Percentiles rank a stretch among this genome's conserved stretches.
Conservation (phyloP, 92 coral and sea anemone genomes). For the Muricea muricata region DNA sequence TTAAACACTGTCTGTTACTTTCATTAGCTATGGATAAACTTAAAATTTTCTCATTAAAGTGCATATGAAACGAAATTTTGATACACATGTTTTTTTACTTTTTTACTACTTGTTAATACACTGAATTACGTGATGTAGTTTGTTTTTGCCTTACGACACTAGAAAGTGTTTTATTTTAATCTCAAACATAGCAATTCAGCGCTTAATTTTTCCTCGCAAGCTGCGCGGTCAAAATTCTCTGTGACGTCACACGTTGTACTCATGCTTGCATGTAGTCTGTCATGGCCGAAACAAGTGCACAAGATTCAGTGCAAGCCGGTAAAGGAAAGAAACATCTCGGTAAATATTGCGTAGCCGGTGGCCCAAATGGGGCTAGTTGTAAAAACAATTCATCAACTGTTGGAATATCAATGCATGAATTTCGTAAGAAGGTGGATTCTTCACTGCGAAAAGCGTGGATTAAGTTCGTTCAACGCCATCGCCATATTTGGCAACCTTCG, state of each 20-base stretch:
- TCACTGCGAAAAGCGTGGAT: constrained; percentile 20
- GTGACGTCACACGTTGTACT: constrained; percentile 11
- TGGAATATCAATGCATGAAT: too few relatives aligned
- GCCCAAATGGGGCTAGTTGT: constrained; percentile 21
- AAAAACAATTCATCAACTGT: constrained; percentile 8
- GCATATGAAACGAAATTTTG: constrained; percentile 25
- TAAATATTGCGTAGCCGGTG: constrained; percentile 11
- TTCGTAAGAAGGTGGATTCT: constrained; percentile 20
- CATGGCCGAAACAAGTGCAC: constrained; percentile 18
- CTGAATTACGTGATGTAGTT: constrained; percentile 15
- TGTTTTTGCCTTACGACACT: constrained; percentile 26
- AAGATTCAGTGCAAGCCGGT: constrained; percentile 11
- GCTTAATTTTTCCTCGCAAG: constrained; percentile 16
- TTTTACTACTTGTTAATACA: constrained; percentile 11
- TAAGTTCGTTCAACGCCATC: constrained; percentile 19
- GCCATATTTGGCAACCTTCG: constrained; percentile 8
- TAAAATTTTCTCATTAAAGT: too few relatives aligned
- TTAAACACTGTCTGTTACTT: too few relatives aligned
- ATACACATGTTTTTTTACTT: too few relatives aligned
- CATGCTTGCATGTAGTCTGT: background rate
- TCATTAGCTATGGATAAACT: too few relatives aligned
- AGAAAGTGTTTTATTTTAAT: too few relatives aligned
- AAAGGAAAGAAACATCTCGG: background rate
- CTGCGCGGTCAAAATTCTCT: background rate
- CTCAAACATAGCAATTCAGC: constrained; percentile 4